Evolutionary conservation across 2,113 vertebrate species (phyloP).

Genomic region (Cebus imitator): DNA sequence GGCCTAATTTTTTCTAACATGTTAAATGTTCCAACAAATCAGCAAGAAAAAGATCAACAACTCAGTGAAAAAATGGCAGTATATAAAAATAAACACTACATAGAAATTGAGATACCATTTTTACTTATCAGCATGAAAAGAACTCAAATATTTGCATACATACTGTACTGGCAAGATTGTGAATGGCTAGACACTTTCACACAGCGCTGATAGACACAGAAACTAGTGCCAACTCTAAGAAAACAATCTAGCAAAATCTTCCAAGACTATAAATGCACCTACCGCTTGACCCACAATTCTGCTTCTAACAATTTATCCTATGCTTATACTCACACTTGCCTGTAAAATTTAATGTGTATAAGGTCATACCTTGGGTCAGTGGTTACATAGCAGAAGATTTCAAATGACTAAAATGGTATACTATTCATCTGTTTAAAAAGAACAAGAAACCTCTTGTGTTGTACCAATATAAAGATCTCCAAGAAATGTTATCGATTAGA

Average conservation of each 20-base stretch:
- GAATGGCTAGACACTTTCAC: not conserved
- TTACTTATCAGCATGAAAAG: not conserved
- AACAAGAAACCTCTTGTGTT: not conserved
- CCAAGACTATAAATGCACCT: not conserved
- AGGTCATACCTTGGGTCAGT: not conserved
- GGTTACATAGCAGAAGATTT: not conserved
- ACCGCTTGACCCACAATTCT: not conserved
- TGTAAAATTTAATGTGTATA: not conserved
- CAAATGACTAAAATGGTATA: not conserved
- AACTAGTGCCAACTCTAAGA: not conserved
- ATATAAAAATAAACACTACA: not conserved
- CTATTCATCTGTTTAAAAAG: not conserved
- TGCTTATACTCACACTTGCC: not conserved
- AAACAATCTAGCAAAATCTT: not conserved
- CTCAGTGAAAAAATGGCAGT: not conserved
- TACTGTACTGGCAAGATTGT: rapidly evolving
- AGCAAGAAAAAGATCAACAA: not conserved
- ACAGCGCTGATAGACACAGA: not conserved
- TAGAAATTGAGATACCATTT: not conserved
- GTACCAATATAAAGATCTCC: not conserved
- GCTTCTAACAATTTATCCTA: not conserved
- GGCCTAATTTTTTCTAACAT: not conserved
- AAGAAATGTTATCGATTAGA: not conserved
- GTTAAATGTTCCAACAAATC: not conserved
- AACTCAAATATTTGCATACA: not conserved